Evolutionary conservation across 2,113 vertebrate species (phyloP).

Genomic region (Takifugu bimaculatus): DNA sequence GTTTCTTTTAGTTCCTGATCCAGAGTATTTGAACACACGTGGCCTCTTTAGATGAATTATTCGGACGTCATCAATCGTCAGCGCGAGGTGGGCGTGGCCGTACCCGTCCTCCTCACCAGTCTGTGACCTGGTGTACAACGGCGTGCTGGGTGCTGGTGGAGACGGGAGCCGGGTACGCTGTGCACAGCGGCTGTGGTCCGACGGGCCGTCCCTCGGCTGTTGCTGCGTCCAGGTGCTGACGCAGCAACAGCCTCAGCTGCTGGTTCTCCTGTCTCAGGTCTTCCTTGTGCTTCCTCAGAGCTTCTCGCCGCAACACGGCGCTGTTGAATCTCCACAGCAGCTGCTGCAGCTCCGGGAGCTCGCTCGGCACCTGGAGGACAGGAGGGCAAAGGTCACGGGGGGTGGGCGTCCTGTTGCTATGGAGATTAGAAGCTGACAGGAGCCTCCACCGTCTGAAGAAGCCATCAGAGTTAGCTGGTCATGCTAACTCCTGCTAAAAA

Average conservation of each 20-base stretch:
- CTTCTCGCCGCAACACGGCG: neutral
- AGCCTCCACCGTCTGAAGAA: neutral
- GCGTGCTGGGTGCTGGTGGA: rapidly evolving
- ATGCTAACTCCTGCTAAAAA: too few species aligned
- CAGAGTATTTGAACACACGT: too few species aligned
- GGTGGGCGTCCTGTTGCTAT: neutral
- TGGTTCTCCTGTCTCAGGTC: conserved; percentile 25
- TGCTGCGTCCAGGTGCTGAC: conserved; percentile 24
- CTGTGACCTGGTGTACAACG: neutral
- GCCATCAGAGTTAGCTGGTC: too few species aligned
- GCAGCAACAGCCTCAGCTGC: conserved; percentile 23
- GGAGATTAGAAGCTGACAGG: neutral
- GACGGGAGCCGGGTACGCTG: rapidly evolving
- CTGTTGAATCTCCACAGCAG: neutral
- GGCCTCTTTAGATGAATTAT: too few species aligned
- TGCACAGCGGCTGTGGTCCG: neutral
- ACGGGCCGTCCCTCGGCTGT: neutral
- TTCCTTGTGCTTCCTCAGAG: neutral
- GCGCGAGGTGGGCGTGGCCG: neutral
- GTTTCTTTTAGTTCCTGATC: too few species aligned
- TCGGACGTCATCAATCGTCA: too few species aligned
- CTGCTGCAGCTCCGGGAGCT: neutral
- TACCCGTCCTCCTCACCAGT: too few species aligned
- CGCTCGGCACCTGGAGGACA: conserved; percentile 1
- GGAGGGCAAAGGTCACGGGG: neutral